A percentile compares a stretch with the other conserved stretches of the same genome.
phyloP scores from a whole-genome alignment of 1,140 invertebrate species.

The Chrysoperla carnea region DNA sequence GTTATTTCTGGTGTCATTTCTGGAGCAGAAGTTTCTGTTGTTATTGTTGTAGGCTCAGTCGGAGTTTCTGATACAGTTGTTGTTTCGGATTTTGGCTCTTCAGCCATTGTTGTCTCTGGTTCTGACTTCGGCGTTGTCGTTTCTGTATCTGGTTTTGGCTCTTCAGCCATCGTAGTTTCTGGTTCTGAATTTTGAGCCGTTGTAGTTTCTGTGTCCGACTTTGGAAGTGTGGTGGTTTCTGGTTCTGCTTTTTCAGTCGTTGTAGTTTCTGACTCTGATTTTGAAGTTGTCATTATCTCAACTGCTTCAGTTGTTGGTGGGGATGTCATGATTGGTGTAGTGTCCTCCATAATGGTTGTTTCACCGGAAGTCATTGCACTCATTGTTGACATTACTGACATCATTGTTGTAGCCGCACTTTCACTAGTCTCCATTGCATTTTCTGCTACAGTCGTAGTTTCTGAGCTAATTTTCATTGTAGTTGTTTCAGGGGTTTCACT shows the following conservation, averaged over 20 bases:
- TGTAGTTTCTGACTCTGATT: neutral
- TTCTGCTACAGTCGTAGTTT: slow-evolving; percentile 19
- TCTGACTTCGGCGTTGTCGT: neutral
- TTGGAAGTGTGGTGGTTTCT: neutral
- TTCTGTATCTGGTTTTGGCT: neutral
- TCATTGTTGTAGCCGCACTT: no score
- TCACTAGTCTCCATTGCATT: no score
- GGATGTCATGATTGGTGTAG: neutral
- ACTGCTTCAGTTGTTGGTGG: neutral
- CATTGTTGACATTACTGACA: no score
- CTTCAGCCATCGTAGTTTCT: neutral
- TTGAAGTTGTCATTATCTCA: neutral
- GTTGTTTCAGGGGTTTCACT: slow-evolving; percentile 1
- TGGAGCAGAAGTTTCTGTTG: neutral
- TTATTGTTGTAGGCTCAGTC: neutral
- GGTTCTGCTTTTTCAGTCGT: neutral
- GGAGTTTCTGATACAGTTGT: slow-evolving; percentile 1
- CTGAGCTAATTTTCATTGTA: slow-evolving; percentile 9
- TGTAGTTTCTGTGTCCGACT: neutral
- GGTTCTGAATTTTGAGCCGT: neutral
- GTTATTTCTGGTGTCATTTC: neutral
- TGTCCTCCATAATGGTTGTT: neutral
- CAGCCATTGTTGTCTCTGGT: slow-evolving; percentile 1
- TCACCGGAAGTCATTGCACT: no score
- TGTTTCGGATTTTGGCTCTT: neutral